phyloP scores from a whole-genome alignment of 2,888 invertebrate genomes.

The Odontothrips loti region DNA sequence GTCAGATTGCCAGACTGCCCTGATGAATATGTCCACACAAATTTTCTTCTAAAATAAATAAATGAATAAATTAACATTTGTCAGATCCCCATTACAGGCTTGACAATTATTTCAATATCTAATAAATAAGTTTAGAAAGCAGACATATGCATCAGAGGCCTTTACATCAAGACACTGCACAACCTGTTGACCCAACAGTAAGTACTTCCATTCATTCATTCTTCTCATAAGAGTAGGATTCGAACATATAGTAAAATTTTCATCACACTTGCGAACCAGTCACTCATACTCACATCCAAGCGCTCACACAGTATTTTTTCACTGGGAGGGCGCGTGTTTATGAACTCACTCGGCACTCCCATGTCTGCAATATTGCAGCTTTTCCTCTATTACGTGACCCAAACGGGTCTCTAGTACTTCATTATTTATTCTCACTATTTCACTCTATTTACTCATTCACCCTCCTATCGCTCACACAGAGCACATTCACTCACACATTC shows the following conservation, averaged over 20 bases:
- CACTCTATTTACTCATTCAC: background rate
- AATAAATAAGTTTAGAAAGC: too few species aligned
- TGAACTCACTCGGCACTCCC: too few species aligned
- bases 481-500: background rate
- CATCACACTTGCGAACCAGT: slow-evolving; percentile 2
- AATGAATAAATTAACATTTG: background rate
- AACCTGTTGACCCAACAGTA: background rate
- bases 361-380: too few species aligned
- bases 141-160: too few species aligned
- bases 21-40: background rate
- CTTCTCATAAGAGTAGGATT: background rate
- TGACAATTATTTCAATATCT: too few species aligned
- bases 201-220: background rate
- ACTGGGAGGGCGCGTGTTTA: too few species aligned
- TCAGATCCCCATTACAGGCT: background rate
- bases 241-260: background rate
- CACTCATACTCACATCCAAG: background rate
- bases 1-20: background rate
- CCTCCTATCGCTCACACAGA: background rate
- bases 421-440: too few species aligned
- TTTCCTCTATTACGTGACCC: background rate
- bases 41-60: background rate
- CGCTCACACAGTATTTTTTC: background rate
- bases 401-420: too few species aligned
- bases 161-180: too few species aligned